Percentiles rank a stretch among this genome's conserved stretches.
phyloP scores from a whole-genome alignment of 2,113 vertebrate species.

The Macroglossus sobrinus region DNA sequence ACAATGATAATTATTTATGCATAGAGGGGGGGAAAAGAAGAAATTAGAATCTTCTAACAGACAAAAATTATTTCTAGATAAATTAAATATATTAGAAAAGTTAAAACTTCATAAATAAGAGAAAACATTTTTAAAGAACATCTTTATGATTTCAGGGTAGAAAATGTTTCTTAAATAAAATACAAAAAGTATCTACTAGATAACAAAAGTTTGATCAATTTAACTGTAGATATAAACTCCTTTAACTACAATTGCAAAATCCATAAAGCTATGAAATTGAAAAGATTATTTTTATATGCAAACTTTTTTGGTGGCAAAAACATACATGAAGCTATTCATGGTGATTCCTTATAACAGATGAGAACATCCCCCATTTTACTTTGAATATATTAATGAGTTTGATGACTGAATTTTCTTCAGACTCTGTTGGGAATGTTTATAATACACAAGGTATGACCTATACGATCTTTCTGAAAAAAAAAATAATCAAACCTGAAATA shows the following conservation, averaged over 20 bases:
- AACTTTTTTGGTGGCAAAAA: not conserved
- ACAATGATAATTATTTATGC: not conserved
- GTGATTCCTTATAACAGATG: not conserved
- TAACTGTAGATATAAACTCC: slow-evolving; percentile 1
- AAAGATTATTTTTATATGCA: slow-evolving; percentile 34
- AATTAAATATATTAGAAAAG: not conserved
- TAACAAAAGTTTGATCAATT: slow-evolving; percentile 26
- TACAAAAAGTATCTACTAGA: not conserved
- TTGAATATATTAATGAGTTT: not conserved
- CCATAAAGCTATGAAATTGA: not conserved
- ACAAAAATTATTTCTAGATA: not conserved
- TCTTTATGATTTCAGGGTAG: slow-evolving; percentile 26
- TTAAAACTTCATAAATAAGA: not conserved
- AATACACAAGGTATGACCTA: not conserved
- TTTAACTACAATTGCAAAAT: slow-evolving; percentile 30
- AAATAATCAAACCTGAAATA: not conserved
- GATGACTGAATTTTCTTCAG: slow-evolving; percentile 1
- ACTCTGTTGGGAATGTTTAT: not conserved
- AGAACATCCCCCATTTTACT: not conserved
- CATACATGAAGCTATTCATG: not conserved
- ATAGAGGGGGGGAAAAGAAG: not conserved
- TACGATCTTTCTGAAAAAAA: not conserved
- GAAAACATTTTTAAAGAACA: not conserved
- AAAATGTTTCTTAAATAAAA: slow-evolving; percentile 18
- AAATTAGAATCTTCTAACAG: not conserved